Conservation (phyloP, 2,797 vertebrate species). For the Malurus splendens region DNA sequence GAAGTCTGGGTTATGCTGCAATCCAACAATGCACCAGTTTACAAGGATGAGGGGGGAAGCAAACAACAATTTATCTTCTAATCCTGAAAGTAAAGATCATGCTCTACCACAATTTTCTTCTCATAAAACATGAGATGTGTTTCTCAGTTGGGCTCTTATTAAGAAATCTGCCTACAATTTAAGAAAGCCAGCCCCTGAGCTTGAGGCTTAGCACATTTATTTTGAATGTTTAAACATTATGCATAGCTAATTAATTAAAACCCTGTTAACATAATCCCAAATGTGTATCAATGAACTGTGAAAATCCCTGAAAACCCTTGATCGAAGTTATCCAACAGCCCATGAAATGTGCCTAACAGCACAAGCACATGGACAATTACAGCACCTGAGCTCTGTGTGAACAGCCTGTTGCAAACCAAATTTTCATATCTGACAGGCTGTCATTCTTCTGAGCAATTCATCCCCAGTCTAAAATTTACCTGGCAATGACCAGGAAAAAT, state of each 20-base stretch:
- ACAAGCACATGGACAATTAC: neutral
- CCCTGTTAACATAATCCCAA: neutral
- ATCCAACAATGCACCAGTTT: neutral
- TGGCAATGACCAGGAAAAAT: neutral
- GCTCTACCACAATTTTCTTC: neutral
- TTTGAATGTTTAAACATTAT: neutral
- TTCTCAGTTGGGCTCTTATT: neutral
- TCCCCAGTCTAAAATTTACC: neutral
- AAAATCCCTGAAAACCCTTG: neutral
- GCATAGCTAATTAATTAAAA: neutral
- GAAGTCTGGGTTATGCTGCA: neutral
- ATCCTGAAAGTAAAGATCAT: neutral
- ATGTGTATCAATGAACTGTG: neutral
- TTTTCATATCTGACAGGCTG: neutral
- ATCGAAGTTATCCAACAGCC: neutral
- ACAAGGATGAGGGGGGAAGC: neutral
- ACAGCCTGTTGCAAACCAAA: neutral
- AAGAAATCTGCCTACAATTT: neutral
- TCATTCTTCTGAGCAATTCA: neutral
- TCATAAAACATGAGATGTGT: neutral
- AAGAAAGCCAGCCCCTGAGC: neutral
- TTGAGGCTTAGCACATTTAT: neutral
- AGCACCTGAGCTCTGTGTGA: neutral
- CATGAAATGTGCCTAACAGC: neutral
- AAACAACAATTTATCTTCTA: neutral